phyloP scores from a whole-genome alignment of 64 coral and sea anemone species.

The Anthopleura sola region DNA sequence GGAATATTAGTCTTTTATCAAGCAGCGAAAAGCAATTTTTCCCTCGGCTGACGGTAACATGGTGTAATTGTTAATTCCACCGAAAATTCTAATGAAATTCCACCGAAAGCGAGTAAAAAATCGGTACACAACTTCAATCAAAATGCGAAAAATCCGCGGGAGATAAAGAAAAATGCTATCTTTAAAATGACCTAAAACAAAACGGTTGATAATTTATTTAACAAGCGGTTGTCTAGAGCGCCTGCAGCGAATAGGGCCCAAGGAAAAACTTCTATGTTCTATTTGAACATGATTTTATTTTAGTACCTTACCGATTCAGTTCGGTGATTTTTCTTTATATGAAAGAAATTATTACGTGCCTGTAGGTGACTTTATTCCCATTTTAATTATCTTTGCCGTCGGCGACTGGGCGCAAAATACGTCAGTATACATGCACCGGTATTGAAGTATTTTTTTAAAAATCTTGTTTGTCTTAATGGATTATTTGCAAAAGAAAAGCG shows the following conservation, averaged over 20 bases:
- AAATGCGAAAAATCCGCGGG: not conserved
- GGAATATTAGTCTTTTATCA: conserved; percentile 1
- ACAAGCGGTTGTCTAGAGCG: not conserved
- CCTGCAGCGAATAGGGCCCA: not conserved
- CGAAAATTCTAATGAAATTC: not conserved
- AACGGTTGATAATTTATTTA: not conserved
- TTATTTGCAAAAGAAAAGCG: too few relatives aligned
- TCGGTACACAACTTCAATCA: not conserved
- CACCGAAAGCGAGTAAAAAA: not conserved
- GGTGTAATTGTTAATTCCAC: not conserved
- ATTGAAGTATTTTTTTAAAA: too few relatives aligned
- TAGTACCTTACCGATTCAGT: too few relatives aligned
- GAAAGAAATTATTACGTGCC: too few relatives aligned
- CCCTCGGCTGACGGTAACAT: not conserved
- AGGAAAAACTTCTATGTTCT: too few relatives aligned
- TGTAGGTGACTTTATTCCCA: too few relatives aligned
- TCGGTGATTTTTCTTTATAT: too few relatives aligned
- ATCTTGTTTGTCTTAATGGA: too few relatives aligned
- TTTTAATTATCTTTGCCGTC: too few relatives aligned
- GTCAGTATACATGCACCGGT: too few relatives aligned
- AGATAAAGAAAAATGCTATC: not conserved
- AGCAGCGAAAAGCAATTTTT: not conserved
- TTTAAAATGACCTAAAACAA: not conserved
- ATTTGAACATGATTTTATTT: too few relatives aligned
- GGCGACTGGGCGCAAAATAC: too few relatives aligned